These are phyloP conservation scores for Choristoneura fumiferana DNA, from an alignment of 1,140 invertebrate genomes.

Conservation along the genomic window DNA sequence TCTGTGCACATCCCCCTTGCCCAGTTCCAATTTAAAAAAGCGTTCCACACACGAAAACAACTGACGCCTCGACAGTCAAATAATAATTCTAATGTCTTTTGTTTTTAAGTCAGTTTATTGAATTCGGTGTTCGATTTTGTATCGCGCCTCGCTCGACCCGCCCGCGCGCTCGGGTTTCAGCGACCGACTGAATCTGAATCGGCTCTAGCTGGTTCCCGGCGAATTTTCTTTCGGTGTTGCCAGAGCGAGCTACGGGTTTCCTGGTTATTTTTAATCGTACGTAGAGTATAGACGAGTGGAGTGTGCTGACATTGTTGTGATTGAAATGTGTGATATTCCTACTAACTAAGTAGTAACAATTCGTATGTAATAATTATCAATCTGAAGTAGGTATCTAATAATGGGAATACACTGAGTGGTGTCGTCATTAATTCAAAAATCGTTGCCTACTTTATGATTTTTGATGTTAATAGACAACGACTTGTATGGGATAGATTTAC, in stretches of 20 bases:
- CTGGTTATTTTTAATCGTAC: slow-evolving; percentile 14
- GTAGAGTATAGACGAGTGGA: neutral
- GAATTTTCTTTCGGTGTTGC: slow-evolving; percentile 4
- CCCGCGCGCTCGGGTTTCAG: neutral
- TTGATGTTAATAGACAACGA: too few species aligned
- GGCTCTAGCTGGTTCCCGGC: neutral
- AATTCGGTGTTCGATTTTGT: slow-evolving; percentile 1
- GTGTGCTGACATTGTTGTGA: too few species aligned
- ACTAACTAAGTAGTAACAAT: too few species aligned
- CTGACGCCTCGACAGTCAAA: neutral
- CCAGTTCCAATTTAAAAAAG: slow-evolving; percentile 6
- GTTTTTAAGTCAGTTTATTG: slow-evolving; percentile 15
- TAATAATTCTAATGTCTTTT: neutral
- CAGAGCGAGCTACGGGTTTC: neutral
- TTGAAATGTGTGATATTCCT: too few species aligned
- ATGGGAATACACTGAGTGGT: too few species aligned
- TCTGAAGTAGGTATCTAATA: too few species aligned
- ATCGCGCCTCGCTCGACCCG: neutral
- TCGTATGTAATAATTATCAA: too few species aligned
- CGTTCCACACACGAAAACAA: neutral
- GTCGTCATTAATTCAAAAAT: too few species aligned
- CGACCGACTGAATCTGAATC: slow-evolving; percentile 2
- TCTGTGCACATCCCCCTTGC: slow-evolving; percentile 7
- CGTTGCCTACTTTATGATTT: too few species aligned
- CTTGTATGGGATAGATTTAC: too few species aligned